Conservation (phyloP, 2,113 vertebrate species). For the Miniopterus natalensis region DNA sequence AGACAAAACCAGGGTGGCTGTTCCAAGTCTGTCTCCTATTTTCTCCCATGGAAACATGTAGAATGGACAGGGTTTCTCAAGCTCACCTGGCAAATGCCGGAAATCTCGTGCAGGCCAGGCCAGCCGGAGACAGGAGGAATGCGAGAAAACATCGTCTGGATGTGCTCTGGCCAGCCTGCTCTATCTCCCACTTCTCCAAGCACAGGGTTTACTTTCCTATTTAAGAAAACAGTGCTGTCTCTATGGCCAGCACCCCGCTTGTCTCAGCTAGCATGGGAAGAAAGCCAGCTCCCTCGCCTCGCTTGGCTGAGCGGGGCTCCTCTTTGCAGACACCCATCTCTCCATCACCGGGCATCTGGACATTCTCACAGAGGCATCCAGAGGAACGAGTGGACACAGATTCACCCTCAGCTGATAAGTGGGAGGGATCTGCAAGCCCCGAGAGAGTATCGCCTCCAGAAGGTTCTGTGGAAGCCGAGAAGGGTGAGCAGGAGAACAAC, state of each 20-base stretch:
- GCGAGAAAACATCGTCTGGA: neutral
- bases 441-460: neutral
- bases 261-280: neutral
- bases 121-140: neutral
- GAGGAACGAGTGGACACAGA: conserved; percentile 30
- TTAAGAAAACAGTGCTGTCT: conserved; percentile 45
- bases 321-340: neutral
- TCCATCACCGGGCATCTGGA: conserved; percentile 39
- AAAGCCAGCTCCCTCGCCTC: fast-evolving
- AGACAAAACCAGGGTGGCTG: neutral
- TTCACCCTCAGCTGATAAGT: neutral
- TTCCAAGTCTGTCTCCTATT: neutral
- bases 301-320: neutral
- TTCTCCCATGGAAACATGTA: neutral
- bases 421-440: fast-evolving
- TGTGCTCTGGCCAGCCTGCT: neutral
- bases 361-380: conserved; percentile 45
- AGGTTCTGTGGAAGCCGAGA: neutral
- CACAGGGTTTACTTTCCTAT: conserved; percentile 35
- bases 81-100: neutral
- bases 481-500: neutral
- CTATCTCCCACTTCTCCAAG: conserved; percentile 50
- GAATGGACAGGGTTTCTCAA: neutral
- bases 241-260: neutral
- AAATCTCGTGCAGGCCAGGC: neutral